phyloP scores from a whole-genome alignment of 2,797 vertebrate species.

The Aeoliscus strigatus region DNA sequence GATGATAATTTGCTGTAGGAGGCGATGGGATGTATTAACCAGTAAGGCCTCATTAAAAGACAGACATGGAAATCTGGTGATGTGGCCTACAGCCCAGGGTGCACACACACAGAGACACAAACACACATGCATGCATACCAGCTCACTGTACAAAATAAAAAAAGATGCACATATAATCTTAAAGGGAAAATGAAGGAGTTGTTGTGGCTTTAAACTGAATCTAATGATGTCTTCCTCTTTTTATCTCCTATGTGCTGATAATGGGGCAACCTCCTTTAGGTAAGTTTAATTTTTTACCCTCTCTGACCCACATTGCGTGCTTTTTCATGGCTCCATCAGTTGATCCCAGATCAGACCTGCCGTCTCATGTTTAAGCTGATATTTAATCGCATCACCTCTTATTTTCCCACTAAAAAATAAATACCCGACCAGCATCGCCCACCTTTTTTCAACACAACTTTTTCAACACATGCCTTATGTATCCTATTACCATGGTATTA shows the following conservation, averaged over 20 bases:
- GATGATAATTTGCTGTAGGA: conserved; percentile 52
- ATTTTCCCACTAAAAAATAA: conserved; percentile 18
- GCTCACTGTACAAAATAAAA: no score
- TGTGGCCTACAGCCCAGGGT: conserved; percentile 46
- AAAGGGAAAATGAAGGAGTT: background rate
- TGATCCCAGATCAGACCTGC: conserved; percentile 38
- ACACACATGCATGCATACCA: conserved; percentile 12
- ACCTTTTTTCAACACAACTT: conserved; percentile 1
- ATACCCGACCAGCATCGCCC: conserved; percentile 13
- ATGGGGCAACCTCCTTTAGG: conserved; percentile 45
- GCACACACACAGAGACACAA: conserved; percentile 2
- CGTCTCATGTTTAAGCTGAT: conserved; percentile 16
- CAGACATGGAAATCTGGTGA: conserved; percentile 48
- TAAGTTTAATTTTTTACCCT: conserved; percentile 56
- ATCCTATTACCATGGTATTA: conserved; percentile 27
- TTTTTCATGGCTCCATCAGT: conserved; percentile 12
- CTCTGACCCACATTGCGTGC: conserved; percentile 11
- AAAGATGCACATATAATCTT: conserved; percentile 1
- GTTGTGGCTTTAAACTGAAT: conserved; percentile 4
- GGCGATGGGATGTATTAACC: conserved; percentile 45
- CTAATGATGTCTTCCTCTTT: conserved; percentile 25
- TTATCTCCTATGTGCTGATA: conserved; percentile 47
- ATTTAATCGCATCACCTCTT: conserved; percentile 27
- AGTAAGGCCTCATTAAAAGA: conserved; percentile 54
- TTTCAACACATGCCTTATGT: conserved; percentile 4